Percentiles rank a stretch among this genome's conserved stretches.
Evolutionary conservation across 2,113 vertebrate genomes (phyloP).

Genomic region (Microtus oregoni): DNA sequence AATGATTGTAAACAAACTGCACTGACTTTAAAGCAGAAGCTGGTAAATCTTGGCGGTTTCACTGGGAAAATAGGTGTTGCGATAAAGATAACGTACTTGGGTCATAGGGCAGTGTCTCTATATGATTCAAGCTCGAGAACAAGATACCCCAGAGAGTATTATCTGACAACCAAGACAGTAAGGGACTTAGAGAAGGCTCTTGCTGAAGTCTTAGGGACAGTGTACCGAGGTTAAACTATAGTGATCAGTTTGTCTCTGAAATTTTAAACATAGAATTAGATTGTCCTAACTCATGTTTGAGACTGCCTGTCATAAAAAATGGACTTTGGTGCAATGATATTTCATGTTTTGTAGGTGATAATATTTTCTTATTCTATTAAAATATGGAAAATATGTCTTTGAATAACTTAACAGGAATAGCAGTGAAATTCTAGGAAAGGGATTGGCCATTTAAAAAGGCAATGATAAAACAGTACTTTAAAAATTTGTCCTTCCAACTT

Average conservation of each 20-base stretch:
- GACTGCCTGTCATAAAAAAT: too few relatives aligned
- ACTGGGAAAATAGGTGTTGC: too few relatives aligned
- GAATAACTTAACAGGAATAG: not conserved
- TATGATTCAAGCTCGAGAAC: too few relatives aligned
- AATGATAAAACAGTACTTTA: not conserved
- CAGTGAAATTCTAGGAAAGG: not conserved
- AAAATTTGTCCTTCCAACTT: not conserved
- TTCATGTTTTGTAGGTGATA: too few relatives aligned
- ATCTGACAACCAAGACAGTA: not conserved
- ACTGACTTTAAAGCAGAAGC: too few relatives aligned
- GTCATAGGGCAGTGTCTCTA: too few relatives aligned
- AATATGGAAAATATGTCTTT: not conserved
- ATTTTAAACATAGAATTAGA: not conserved
- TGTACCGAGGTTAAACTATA: not conserved
- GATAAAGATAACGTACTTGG: too few relatives aligned
- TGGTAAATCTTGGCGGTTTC: too few relatives aligned
- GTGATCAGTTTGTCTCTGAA: too few relatives aligned
- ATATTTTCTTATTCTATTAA: not conserved
- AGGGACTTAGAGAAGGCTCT: slow-evolving; percentile 51
- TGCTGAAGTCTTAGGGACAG: not conserved
- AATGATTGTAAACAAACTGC: too few relatives aligned
- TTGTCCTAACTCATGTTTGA: not conserved
- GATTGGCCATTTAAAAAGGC: not conserved
- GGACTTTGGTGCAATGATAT: not conserved
- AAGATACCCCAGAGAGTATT: too few relatives aligned